phyloP scores from a whole-genome alignment of 2,888 invertebrate genomes.

The Creontiades dilutus region DNA sequence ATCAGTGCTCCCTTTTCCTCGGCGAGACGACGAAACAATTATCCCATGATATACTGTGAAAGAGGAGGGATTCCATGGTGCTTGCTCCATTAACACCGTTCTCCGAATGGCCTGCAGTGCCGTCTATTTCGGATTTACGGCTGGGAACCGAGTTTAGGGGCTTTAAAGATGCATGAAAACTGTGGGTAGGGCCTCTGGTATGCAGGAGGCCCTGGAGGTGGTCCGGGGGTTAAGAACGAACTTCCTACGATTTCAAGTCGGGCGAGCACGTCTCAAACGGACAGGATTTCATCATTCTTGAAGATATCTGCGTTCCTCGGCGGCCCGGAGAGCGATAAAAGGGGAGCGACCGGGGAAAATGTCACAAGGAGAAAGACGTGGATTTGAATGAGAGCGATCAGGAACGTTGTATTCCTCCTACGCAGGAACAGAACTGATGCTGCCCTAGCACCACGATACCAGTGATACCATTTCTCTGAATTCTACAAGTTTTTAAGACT shows the following conservation, averaged over 20 bases:
- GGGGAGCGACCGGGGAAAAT: background rate
- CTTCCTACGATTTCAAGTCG: background rate
- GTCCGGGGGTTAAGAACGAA: background rate
- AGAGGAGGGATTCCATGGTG: background rate
- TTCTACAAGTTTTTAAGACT: too few species aligned
- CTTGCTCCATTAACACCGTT: slow-evolving; percentile 57
- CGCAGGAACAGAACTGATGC: too few species aligned
- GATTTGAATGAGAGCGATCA: background rate
- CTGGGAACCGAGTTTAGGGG: background rate
- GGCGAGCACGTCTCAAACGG: background rate
- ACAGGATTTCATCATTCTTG: slow-evolving; percentile 16
- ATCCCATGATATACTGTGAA: slow-evolving; percentile 6
- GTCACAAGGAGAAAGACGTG: background rate
- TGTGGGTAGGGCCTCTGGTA: background rate
- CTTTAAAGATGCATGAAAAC: background rate
- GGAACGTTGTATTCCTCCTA: too few species aligned
- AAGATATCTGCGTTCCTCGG: background rate
- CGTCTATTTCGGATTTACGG: slow-evolving; percentile 35
- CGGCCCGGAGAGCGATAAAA: background rate
- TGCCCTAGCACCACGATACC: too few species aligned
- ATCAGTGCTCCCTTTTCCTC: background rate
- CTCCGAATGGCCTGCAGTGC: background rate
- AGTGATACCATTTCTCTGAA: too few species aligned
- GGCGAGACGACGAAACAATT: background rate
- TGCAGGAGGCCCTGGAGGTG: background rate